Evolutionary conservation across 2,888 invertebrate species (phyloP), one percentile per base, ranked within the genome.

Genomic region (Odontocolon sp.): DNA sequence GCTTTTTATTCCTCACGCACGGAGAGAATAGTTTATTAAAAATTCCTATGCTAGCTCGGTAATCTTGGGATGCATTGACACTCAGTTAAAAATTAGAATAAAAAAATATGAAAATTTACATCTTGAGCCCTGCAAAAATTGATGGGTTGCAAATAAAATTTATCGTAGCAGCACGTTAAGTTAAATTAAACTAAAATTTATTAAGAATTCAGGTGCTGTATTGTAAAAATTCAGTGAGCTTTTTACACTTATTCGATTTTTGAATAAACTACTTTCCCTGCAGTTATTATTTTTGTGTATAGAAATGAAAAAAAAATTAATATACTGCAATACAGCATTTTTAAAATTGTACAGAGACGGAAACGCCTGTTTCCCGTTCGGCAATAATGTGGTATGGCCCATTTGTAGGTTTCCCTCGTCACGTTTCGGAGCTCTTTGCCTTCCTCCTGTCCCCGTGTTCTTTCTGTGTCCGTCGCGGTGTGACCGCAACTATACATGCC

Each of bases 331-430:
- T 42, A 38, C 5, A 42, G 8, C 6, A 1, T 6, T 42, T 45
- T 9, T 9, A 23, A 47, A 47, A 28, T 54, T 2, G 18, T n/a
- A 38, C 38, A n/a, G 21, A 6, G 11, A 23, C 6, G 9, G 2
- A 21, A 9, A 9, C 9, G 11, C 6, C 3, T 8, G 8, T 16
- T 50, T 52, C 18, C 16, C 6, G 8, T 23, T 18, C 3, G 50
- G 52, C 8, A 36, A 38, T 23, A 40, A 50, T 73, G 59, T 18
- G 52, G 47, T 40, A 21, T 16, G 21, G 16, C 26, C 40, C 42
- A 47, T 74, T 74, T 57, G 74, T 63, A 68, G 56, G 63, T 63
- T 63, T 56, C 26, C 54, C 54, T 45, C 61, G 73, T 73, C 45
- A 61, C 73, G 67, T 67, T 68, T 45, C 45, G 45, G 9, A 23